These are phyloP conservation scores for Meandrusa payeni DNA, from an alignment of 2,888 invertebrate species.

Conservation along the genomic window DNA sequence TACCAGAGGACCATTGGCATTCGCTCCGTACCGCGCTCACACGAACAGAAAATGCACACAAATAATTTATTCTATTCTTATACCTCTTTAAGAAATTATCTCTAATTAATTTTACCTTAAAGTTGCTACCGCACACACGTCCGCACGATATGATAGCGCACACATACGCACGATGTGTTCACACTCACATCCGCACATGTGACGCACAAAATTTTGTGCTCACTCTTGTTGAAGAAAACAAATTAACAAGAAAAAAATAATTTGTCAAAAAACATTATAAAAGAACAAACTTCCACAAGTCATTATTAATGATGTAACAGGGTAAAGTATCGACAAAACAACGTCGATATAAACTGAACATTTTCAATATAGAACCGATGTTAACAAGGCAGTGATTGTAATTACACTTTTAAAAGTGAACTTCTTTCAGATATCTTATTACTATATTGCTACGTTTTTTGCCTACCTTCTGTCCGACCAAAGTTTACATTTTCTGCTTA, in stretches of 20 bases:
- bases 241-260: conserved; percentile 35
- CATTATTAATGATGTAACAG: conserved; percentile 42
- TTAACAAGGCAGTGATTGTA: too few relatives aligned
- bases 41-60: conserved; percentile 76
- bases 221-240: conserved; percentile 45
- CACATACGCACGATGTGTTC: conserved; percentile 46
- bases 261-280: conserved; percentile 38
- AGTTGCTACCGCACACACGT: conserved; percentile 63
- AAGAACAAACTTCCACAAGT: conserved; percentile 40
- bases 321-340: conserved; percentile 12
- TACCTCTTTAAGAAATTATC: conserved; percentile 62
- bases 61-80: conserved; percentile 76
- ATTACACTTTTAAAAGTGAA: too few relatives aligned
- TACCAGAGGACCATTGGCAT: conserved; percentile 61
- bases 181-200: conserved; percentile 43
- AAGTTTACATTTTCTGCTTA: too few relatives aligned
- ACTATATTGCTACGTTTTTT: too few relatives aligned
- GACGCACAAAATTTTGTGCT: conserved; percentile 52
- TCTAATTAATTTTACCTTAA: conserved; percentile 69
- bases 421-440: too few relatives aligned
- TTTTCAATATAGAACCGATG: too few relatives aligned
- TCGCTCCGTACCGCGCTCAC: conserved; percentile 54
- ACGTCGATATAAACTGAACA: too few relatives aligned
- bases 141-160: conserved; percentile 50
- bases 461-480: too few relatives aligned